These are phyloP conservation scores for Anguilla megastoma DNA, from an alignment of 2,797 vertebrate genomes.

Conservation along the genomic window DNA sequence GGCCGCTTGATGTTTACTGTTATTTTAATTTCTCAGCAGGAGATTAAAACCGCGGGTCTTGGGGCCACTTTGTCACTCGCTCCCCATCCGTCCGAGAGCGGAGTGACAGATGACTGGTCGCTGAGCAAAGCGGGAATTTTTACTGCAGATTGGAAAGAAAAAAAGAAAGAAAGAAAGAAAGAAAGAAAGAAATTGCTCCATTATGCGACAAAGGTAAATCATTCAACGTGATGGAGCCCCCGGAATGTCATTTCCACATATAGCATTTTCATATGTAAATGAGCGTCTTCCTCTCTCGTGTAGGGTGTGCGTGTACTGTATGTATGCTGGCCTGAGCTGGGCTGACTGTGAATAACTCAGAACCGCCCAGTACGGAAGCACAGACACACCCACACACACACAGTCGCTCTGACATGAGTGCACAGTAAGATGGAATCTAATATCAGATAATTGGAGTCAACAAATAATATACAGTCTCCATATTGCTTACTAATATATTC, in stretches of 20 bases:
- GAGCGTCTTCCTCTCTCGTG: not conserved
- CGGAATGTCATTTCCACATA: constrained; percentile 64
- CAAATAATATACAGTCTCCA: not conserved
- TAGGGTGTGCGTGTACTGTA: not conserved
- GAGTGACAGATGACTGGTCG: constrained; percentile 70
- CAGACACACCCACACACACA: not conserved
- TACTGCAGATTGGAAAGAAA: constrained; percentile 64
- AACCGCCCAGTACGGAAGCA: not conserved
- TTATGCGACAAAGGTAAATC: constrained; percentile 76
- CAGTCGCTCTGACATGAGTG: not conserved
- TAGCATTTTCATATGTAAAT: constrained; percentile 43
- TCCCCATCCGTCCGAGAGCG: constrained; percentile 51
- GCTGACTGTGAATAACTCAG: not conserved
- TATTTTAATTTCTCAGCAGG: constrained; percentile 48
- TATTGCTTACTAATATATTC: not conserved
- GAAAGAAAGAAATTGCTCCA: constrained; percentile 69
- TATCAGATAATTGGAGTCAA: not conserved
- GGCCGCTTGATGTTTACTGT: constrained; percentile 15
- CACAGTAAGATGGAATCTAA: not conserved
- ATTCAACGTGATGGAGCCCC: constrained; percentile 63
- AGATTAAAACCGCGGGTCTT: constrained; percentile 45
- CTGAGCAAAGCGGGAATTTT: constrained; percentile 67
- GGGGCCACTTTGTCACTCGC: constrained; percentile 24
- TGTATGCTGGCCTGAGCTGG: not conserved
- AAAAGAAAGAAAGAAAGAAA: constrained; percentile 46